These are phyloP conservation scores for Cerastis leucographa DNA, from an alignment of 2,888 invertebrate species.

Conservation along the genomic window DNA sequence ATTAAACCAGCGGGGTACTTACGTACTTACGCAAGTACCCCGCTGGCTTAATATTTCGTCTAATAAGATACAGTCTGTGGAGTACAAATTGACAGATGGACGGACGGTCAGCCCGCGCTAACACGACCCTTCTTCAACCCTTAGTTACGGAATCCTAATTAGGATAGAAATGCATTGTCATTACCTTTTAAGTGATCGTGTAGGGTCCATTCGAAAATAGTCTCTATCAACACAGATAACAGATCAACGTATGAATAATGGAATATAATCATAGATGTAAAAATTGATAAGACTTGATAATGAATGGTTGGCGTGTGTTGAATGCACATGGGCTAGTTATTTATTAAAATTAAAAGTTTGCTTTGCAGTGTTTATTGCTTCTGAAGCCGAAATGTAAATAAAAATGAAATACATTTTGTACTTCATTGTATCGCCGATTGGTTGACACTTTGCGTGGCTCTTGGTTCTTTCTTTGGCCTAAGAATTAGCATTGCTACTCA, in stretches of 20 bases:
- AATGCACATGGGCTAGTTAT: constrained; percentile 61
- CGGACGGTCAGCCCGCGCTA: not conserved
- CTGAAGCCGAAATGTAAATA: constrained; percentile 15
- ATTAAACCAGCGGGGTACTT: too few relatives aligned
- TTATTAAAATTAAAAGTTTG: constrained; percentile 46
- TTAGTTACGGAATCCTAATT: not conserved
- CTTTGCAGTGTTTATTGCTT: constrained; percentile 24
- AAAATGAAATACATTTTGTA: constrained; percentile 3
- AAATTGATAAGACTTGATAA: constrained; percentile 61
- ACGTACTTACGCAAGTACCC: too few relatives aligned
- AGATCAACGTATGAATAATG: constrained; percentile 43
- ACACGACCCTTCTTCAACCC: not conserved
- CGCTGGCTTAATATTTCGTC: not conserved
- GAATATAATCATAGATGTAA: constrained; percentile 51
- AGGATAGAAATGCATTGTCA: not conserved
- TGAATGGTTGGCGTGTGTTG: constrained; percentile 72
- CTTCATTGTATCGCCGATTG: too few relatives aligned
- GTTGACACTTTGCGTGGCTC: too few relatives aligned
- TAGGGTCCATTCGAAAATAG: constrained; percentile 10
- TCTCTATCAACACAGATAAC: constrained; percentile 20
- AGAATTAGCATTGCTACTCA: too few relatives aligned
- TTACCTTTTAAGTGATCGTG: not conserved
- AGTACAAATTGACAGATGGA: not conserved
- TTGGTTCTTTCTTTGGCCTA: too few relatives aligned
- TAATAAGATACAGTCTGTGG: not conserved